phyloP scores from a whole-genome alignment of 2,888 invertebrate genomes.

The Harpagoxenus sublaevis region DNA sequence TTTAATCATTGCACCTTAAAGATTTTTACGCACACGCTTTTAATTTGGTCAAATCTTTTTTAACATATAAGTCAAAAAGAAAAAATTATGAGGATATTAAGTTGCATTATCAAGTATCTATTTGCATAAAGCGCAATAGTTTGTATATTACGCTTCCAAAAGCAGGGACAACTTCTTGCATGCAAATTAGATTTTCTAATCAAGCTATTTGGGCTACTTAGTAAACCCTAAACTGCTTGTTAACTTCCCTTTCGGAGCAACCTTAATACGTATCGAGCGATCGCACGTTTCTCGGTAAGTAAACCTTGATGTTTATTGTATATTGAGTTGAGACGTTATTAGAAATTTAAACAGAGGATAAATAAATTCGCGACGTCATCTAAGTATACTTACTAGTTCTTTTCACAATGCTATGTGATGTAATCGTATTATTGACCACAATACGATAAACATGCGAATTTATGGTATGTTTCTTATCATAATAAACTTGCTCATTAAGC shows the following conservation, averaged over 20 bases:
- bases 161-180: slow-evolving; percentile 26
- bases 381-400: neutral
- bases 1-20: neutral
- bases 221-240: slow-evolving; percentile 25
- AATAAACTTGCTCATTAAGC: neutral
- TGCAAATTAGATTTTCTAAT: slow-evolving; percentile 42
- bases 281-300: slow-evolving; percentile 32
- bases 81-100: neutral
- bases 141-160: neutral
- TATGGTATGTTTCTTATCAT: neutral
- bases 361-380: slow-evolving; percentile 4
- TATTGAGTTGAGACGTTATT: slow-evolving; percentile 21
- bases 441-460: neutral
- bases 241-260: slow-evolving; percentile 31
- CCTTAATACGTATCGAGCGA: slow-evolving; percentile 29
- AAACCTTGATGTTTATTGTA: slow-evolving; percentile 21
- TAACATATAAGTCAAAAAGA: neutral
- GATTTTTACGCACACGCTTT: neutral
- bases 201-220: slow-evolving; percentile 13
- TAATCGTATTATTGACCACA: neutral
- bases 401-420: neutral
- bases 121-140: neutral
- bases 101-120: neutral
- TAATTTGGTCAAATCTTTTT: neutral
- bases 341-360: slow-evolving; percentile 14